Evolutionary conservation across 2,113 vertebrate genomes (phyloP), one percentile per base, ranked within the genome.

Genomic region (Salminus brasiliensis): DNA sequence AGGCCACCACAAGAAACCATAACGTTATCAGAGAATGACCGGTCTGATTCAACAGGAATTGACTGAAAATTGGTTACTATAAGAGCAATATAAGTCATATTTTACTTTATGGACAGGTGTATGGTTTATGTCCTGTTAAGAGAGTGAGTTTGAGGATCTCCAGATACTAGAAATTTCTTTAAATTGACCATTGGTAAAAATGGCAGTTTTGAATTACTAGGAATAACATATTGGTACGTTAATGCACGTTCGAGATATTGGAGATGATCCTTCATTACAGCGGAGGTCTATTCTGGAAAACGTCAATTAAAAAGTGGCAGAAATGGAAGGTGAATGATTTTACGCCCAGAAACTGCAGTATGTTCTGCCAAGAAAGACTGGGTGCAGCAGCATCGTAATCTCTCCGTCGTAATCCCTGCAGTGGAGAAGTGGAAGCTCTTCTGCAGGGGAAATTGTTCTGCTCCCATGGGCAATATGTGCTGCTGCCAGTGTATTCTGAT

Each of bases 381-480:
- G 45, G 53, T 57, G 16, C 72, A 74, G 47, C 68, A 30, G 74
- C 53, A 67, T 69, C 57, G 60, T 70, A 60, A 76, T 74, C 53
- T 82, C 66, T 49, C 66, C 23, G 30, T 39, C 73, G 0, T 81
- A 45, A 80, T 75, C 47, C 66, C 45, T 79, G 77, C 71, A 1
- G 43, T 74, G 47, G 34, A 76, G 45, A 63, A 57, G 60, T 59
- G 41, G n/a, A n/a, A 66, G 60, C 55, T 68, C 36, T 74, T 60
- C 39, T 67, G 29, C 34, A 18, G 15, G 49, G 18, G 72, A 49
- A 34, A 18, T 36, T 43, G 21, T 78, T 66, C 73, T 45, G 32
- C 41, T 41, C 72, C 11, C 0, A 23, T 39, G 63, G 55, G 45
- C 34, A 53, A 71, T 34, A 25, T 13, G 4, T 34, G 10, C 15